phyloP scores from a whole-genome alignment of 2,113 vertebrate species.

The Oncorhynchus kisutch region DNA sequence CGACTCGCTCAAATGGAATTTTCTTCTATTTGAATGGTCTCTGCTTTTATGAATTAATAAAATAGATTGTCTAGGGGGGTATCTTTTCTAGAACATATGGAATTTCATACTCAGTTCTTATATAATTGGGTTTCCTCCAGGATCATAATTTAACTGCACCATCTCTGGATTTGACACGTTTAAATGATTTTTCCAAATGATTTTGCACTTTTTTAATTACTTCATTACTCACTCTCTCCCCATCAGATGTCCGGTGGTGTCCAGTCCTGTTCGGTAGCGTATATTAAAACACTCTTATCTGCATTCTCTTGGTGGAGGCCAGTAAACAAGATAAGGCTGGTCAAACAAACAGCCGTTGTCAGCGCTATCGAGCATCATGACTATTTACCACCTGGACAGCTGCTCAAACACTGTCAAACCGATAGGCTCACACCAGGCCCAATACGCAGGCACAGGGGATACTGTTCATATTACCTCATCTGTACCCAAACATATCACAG shows the following conservation, averaged over 20 bases:
- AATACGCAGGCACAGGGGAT: not conserved
- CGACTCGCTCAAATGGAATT: constrained; percentile 25
- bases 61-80: not conserved
- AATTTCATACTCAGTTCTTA: not conserved
- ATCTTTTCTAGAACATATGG: not conserved
- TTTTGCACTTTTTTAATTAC: not conserved
- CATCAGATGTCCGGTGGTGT: not conserved
- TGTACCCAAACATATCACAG: not conserved
- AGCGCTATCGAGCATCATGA: constrained; percentile 24
- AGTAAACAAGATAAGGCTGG: constrained; percentile 52
- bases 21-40: constrained; percentile 14
- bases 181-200: constrained; percentile 12
- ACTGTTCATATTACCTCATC: not conserved
- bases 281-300: constrained; percentile 43
- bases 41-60: constrained; percentile 16
- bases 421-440: constrained; percentile 31
- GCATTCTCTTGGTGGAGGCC: constrained; percentile 28
- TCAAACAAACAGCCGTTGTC: constrained; percentile 51
- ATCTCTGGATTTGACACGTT: constrained; percentile 6
- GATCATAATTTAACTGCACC: constrained; percentile 3
- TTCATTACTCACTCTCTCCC: not conserved
- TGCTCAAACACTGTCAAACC: constrained; percentile 48
- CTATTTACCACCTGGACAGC: constrained; percentile 53
- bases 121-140: constrained; percentile 10
- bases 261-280: not conserved